Conservation (phyloP, 2,797 vertebrate genomes). For the Rousettus madagascariensis region DNA sequence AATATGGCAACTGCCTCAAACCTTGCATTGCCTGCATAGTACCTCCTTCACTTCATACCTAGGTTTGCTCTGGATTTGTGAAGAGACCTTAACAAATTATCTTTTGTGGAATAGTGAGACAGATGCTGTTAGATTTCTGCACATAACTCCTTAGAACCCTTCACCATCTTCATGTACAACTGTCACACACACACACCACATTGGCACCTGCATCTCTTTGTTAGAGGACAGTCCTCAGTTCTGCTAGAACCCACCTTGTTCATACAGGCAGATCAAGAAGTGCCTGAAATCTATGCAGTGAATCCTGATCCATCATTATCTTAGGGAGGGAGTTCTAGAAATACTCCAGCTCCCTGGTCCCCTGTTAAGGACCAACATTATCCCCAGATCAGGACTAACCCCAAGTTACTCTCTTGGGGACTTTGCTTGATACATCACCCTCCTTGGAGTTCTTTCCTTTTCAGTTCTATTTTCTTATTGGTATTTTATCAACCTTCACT, state of each 20-base stretch:
- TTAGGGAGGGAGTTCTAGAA: not conserved
- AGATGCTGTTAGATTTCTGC: not conserved
- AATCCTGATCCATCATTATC: not conserved
- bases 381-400: not conserved
- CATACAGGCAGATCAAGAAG: not conserved
- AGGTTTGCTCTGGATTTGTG: not conserved
- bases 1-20: not conserved
- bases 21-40: not conserved
- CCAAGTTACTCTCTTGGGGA: not conserved
- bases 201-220: not conserved
- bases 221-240: not conserved
- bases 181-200: not conserved
- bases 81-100: not conserved
- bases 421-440: not conserved
- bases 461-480: not conserved
- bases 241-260: not conserved
- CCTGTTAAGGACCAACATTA: not conserved
- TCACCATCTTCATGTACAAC: not conserved
- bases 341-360: not conserved
- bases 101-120: not conserved
- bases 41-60: not conserved
- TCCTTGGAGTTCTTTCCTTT: not conserved
- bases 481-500: not conserved
- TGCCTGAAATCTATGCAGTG: not conserved
- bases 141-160: not conserved